Evolutionary conservation across 2,113 vertebrate species (phyloP).

Genomic region (Motacilla alba): DNA sequence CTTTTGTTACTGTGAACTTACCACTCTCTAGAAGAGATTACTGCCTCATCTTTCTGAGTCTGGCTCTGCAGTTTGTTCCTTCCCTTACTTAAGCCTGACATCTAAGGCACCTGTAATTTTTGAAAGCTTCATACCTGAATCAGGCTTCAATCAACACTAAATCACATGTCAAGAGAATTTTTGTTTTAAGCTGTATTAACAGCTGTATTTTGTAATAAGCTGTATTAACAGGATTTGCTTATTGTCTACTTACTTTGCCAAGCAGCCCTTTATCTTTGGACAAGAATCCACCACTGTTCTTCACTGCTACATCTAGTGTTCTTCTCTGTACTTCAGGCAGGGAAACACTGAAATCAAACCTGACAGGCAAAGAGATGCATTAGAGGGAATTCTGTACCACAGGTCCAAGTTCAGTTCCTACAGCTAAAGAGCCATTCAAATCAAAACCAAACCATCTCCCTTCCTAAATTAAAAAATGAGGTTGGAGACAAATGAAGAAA

Average conservation of each 20-base stretch:
- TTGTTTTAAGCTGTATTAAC: not conserved
- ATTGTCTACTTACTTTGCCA: conserved; percentile 83
- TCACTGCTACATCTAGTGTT: conserved; percentile 92
- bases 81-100: not conserved
- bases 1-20: not conserved
- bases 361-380: conserved; percentile 41
- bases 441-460: not conserved
- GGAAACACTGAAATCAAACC: conserved; percentile 93
- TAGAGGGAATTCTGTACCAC: not conserved
- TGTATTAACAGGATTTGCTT: not conserved
- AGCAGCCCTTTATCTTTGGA: conserved; percentile 96
- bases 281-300: conserved; percentile 92
- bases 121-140: not conserved
- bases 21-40: not conserved
- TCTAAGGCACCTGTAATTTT: not conserved
- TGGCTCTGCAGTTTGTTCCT: not conserved
- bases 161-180: not conserved
- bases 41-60: not conserved
- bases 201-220: not conserved
- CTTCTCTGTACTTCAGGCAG: conserved; percentile 86
- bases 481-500: not conserved
- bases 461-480: not conserved
- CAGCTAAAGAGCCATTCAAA: not conserved
- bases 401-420: not conserved
- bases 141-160: not conserved